A percentile compares a stretch with the other conserved stretches of the same genome.
Evolutionary conservation across 2,888 invertebrate genomes (phyloP).

Genomic region (Aspidiotus rigidus): DNA sequence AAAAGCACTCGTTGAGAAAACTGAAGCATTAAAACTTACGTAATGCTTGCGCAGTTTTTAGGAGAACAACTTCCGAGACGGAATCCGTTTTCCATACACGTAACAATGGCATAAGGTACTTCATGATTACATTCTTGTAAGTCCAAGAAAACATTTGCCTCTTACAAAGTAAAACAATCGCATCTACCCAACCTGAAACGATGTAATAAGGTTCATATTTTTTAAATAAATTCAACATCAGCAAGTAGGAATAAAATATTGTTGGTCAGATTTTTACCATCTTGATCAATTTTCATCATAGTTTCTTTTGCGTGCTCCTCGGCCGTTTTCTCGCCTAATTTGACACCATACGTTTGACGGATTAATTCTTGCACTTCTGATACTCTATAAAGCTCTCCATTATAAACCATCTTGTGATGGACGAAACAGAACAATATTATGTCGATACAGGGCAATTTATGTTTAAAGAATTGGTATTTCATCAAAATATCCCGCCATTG

Average conservation of each 20-base stretch:
- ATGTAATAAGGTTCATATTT: constrained; percentile 1
- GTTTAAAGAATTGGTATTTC: too few relatives aligned
- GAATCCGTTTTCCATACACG: constrained; percentile 9
- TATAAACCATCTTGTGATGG: constrained; percentile 14
- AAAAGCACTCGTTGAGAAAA: too few relatives aligned
- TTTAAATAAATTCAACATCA: neutral
- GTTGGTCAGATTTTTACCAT: neutral
- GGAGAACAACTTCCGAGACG: constrained; percentile 9
- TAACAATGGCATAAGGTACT: constrained; percentile 13
- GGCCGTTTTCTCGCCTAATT: constrained; percentile 20
- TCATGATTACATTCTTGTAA: constrained; percentile 22
- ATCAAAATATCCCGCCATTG: constrained; percentile 13
- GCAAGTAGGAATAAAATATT: neutral
- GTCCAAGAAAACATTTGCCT: constrained; percentile 18
- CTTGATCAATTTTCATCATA: constrained; percentile 12
- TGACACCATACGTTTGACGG: constrained; percentile 1
- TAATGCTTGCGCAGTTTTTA: constrained; percentile 10
- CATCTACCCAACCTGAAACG: constrained; percentile 19
- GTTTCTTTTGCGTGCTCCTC: constrained; percentile 20
- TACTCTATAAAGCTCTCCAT: neutral
- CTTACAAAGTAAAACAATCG: constrained; percentile 17
- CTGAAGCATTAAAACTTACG: neutral
- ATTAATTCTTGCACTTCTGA: constrained; percentile 16
- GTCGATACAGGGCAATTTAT: too few relatives aligned
- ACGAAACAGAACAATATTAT: constrained; percentile 19